Evolutionary conservation across 2,888 invertebrate genomes (phyloP).

Genomic region (Hofmannophila pseudospretella): DNA sequence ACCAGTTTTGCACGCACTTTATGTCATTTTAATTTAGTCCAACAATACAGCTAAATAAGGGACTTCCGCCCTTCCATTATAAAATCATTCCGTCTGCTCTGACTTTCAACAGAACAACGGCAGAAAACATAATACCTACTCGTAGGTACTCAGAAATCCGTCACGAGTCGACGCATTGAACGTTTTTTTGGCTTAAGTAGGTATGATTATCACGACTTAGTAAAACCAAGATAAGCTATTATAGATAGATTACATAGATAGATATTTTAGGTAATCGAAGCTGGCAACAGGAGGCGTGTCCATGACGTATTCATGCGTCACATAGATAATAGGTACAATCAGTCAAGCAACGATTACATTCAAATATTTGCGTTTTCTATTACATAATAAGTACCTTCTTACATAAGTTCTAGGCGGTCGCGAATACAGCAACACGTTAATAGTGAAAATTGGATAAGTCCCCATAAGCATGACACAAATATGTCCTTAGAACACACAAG

Average conservation of each 20-base stretch:
- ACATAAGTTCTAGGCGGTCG: too few relatives aligned
- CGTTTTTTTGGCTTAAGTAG: too few relatives aligned
- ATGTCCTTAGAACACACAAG: not conserved
- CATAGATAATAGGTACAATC: not conserved
- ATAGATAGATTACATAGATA: not conserved
- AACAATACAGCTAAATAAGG: too few relatives aligned
- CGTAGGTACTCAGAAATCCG: too few relatives aligned
- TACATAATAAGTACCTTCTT: not conserved
- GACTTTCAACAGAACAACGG: too few relatives aligned
- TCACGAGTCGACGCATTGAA: too few relatives aligned
- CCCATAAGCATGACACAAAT: not conserved
- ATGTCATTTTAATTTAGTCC: too few relatives aligned
- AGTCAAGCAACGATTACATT: not conserved
- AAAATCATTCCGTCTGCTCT: too few relatives aligned
- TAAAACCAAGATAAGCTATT: constrained; percentile 22
- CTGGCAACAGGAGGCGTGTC: constrained; percentile 63
- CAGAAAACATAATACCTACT: too few relatives aligned
- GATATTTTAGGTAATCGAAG: constrained; percentile 20
- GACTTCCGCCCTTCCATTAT: too few relatives aligned
- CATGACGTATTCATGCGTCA: constrained; percentile 37
- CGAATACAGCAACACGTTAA: too few relatives aligned
- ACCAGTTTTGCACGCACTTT: too few relatives aligned
- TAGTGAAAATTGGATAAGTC: not conserved
- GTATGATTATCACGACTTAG: not conserved
- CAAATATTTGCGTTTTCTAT: not conserved